Base-by-base conservation (phyloP, 2,797 vertebrate species). In the Lemur catta region DNA sequence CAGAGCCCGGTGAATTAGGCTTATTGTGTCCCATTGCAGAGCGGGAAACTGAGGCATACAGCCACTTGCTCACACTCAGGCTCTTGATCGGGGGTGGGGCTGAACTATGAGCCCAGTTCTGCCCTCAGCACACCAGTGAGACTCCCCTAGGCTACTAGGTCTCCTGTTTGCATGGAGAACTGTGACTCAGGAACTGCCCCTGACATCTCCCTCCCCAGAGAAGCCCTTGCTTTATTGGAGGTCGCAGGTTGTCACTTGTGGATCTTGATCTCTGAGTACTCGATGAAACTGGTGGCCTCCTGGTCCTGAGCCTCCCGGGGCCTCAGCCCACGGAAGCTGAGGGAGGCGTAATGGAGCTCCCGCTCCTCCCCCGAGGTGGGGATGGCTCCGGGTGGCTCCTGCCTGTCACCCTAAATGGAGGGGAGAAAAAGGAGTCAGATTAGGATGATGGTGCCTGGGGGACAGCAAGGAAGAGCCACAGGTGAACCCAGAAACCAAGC, bases 251-350 rank as follows among this genome's bases (percentile, higher is more conserved):
- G 43, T 72, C 75, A 72, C 6, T 79, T n/a, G 4, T 1, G 2
- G 41, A 87, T 30, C 57, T 61, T 63, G 43, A 96, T 20, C 79
- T 95, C 92, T 0, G 57, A 12, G 18, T 92, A 93, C 33, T 95
- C 79, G 0, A 88, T 94, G 80, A 14, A 17, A 80, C 76, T 76
- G n/a, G 61, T 7, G 33, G n/a, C 84, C 10, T 35, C 28, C 22
- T 13, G n/a, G 61, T 14, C 48, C 7, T 8, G 2, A 13, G n/a
- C 15, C 10, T 41, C 63, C 18, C 0, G 2, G 28, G n/a, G 35
- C 48, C 12, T 30, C 7, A 20, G 52, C 22, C 24, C 10, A 0
- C 12, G 15, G 43, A 91, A 85, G 43, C 12, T 59, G 65, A 72
- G 17, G 63, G 22, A 63, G 30, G 43, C 63, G 0, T 85, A 94